These are phyloP conservation scores for Caretta caretta DNA, from an alignment of 2,113 vertebrate genomes.

Conservation along the genomic window DNA sequence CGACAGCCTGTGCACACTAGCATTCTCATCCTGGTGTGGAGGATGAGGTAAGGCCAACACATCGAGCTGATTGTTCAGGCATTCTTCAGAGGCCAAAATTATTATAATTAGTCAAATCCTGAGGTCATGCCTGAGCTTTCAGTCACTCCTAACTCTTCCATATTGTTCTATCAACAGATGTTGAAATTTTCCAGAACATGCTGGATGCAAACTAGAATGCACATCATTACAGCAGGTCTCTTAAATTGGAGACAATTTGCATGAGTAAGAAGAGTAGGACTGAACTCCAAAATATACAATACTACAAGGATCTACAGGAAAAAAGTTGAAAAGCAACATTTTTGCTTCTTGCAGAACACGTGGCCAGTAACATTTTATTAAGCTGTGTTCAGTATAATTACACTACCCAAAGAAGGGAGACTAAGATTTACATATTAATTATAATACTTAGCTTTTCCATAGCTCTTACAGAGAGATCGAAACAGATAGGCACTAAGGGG, in stretches of 20 bases:
- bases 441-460: accelerated
- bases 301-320: not conserved
- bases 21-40: accelerated
- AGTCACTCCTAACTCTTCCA: not conserved
- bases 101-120: not conserved
- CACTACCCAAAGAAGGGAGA: not conserved
- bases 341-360: not conserved
- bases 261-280: not conserved
- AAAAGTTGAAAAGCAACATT: not conserved
- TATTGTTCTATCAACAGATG: accelerated
- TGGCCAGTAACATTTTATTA: not conserved
- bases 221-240: not conserved
- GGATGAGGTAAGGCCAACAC: accelerated
- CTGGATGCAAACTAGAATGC: accelerated
- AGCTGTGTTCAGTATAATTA: not conserved
- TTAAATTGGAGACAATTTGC: not conserved
- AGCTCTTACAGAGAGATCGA: not conserved
- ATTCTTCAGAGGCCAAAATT: not conserved
- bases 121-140: not conserved
- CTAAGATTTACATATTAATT: not conserved
- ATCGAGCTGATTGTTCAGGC: not conserved
- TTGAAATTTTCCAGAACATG: not conserved
- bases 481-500: not conserved
- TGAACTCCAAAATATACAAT: not conserved
- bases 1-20: not conserved